phyloP scores from a whole-genome alignment of 1,140 invertebrate genomes.

The Drosophila leontia region DNA sequence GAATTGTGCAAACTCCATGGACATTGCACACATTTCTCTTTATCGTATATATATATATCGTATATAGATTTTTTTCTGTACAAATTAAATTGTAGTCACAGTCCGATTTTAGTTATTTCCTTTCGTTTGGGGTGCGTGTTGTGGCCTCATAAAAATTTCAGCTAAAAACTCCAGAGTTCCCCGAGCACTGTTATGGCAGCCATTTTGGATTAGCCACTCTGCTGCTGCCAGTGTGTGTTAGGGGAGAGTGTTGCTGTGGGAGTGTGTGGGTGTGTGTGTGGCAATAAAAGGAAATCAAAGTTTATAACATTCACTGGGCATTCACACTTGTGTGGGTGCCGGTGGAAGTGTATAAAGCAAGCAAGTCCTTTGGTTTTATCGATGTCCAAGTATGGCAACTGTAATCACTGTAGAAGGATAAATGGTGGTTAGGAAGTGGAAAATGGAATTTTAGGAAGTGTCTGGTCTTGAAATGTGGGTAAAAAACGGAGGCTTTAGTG shows the following conservation, averaged over 20 bases:
- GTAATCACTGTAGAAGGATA: slow-evolving; percentile 13
- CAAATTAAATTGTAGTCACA: slow-evolving; percentile 77
- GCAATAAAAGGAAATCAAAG: slow-evolving; percentile 71
- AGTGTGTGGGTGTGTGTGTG: neutral
- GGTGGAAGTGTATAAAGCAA: slow-evolving; percentile 18
- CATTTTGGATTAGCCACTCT: slow-evolving; percentile 67
- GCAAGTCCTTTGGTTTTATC: slow-evolving; percentile 33
- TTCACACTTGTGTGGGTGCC: slow-evolving; percentile 41
- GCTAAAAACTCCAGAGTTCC: slow-evolving; percentile 43
- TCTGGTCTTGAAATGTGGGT: neutral
- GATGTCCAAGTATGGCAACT: slow-evolving; percentile 1
- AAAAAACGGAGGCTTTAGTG: neutral
- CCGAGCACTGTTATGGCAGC: slow-evolving; percentile 56
- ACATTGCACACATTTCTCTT: slow-evolving; percentile 22
- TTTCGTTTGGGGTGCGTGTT: slow-evolving; percentile 59
- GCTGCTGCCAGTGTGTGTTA: neutral
- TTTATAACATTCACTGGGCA: slow-evolving; percentile 75
- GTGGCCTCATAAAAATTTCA: slow-evolving; percentile 74
- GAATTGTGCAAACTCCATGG: slow-evolving; percentile 30
- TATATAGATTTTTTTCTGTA: slow-evolving; percentile 52
- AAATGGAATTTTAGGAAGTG: neutral
- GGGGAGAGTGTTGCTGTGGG: neutral
- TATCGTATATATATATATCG: slow-evolving; percentile 4
- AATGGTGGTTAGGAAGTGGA: neutral
- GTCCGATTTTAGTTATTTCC: slow-evolving; percentile 60